These are phyloP conservation scores for Acridotheres tristis DNA, from an alignment of 2,797 vertebrate genomes.

Conservation along the genomic window DNA sequence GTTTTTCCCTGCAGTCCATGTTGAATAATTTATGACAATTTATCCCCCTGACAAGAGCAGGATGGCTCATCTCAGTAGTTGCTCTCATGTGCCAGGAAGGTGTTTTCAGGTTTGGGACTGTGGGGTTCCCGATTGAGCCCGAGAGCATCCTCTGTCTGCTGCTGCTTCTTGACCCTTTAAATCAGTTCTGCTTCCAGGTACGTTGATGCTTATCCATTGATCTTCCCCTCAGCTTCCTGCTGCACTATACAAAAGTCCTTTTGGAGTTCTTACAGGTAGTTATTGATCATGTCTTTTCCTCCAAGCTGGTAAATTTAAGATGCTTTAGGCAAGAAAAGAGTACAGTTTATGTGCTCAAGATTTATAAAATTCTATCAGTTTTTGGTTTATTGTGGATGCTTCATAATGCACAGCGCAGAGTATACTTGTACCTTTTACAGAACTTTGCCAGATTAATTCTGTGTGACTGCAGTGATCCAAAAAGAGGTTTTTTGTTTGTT, in stretches of 20 bases:
- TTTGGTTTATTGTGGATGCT: not conserved
- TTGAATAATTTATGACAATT: slow-evolving; percentile 23
- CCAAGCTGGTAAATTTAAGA: not conserved
- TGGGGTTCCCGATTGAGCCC: not conserved
- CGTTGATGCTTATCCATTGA: not conserved
- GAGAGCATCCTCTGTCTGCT: not conserved
- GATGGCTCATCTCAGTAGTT: not conserved
- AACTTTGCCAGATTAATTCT: not conserved
- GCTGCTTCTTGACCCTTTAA: not conserved
- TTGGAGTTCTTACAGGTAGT: not conserved
- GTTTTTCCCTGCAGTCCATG: not conserved
- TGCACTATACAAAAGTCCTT: not conserved
- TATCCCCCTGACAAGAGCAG: not conserved
- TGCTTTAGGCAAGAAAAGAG: not conserved
- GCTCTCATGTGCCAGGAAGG: not conserved
- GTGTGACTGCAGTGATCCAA: not conserved
- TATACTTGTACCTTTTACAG: not conserved
- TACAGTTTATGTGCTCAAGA: not conserved
- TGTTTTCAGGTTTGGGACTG: not conserved
- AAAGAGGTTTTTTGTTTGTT: not conserved
- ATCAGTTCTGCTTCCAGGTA: not conserved
- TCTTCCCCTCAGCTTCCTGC: not conserved
- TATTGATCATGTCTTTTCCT: slow-evolving; percentile 12
- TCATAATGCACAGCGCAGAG: not conserved
- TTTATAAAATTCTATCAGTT: not conserved